Percentiles rank a stretch among this genome's conserved stretches.
phyloP scores from a whole-genome alignment of 1,140 invertebrate genomes.

The Hypothenemus hampei region DNA sequence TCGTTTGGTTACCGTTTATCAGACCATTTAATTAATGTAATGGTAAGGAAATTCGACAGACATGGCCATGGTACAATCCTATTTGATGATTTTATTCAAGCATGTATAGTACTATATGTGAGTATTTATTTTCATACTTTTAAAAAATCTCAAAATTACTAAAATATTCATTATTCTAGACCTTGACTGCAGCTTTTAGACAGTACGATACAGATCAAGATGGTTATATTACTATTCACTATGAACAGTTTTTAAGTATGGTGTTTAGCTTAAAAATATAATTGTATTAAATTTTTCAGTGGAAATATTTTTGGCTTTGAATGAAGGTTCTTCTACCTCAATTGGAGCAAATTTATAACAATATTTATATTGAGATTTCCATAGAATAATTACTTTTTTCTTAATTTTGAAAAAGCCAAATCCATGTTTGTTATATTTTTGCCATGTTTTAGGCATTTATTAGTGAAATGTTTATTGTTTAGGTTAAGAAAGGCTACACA shows the following conservation, averaged over 20 bases:
- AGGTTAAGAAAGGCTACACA: no score
- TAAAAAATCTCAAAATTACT: not conserved
- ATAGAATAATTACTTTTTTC: no score
- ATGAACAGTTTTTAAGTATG: constrained; percentile 95
- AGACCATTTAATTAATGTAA: constrained; percentile 74
- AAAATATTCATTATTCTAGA: constrained; percentile 59
- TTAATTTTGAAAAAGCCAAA: no score
- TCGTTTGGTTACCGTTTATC: constrained; percentile 88
- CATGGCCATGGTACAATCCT: constrained; percentile 84
- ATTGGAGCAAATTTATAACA: not conserved
- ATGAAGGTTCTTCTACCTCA: not conserved
- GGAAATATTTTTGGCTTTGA: not conserved
- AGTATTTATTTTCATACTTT: constrained; percentile 48
- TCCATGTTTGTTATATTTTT: no score
- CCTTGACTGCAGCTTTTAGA: constrained; percentile 82
- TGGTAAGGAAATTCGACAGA: constrained; percentile 92
- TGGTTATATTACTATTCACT: constrained; percentile 93
- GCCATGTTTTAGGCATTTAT: no score
- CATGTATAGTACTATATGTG: constrained; percentile 89
- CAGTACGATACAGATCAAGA: constrained; percentile 90
- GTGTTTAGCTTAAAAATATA: constrained; percentile 90
- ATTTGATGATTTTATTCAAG: constrained; percentile 99
- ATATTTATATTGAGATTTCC: no score
- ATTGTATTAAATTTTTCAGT: constrained; percentile 27
- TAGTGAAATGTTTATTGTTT: no score